Conservation (phyloP, 2,113 vertebrate genomes). For the Psilopogon haemacephalus region DNA sequence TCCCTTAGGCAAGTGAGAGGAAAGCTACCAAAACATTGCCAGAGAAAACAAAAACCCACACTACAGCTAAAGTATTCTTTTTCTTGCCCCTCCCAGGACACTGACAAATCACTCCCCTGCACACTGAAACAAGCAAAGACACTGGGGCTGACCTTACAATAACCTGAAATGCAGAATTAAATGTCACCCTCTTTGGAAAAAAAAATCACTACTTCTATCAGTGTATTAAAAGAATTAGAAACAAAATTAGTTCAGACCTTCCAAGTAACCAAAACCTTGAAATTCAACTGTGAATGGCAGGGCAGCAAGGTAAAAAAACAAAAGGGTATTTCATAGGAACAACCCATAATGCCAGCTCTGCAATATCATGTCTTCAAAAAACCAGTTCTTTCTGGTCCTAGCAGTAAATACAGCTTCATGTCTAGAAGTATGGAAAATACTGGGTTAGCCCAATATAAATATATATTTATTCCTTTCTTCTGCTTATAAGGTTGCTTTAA, state of each 20-base stretch:
- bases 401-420: background rate
- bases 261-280: background rate
- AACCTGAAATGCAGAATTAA: background rate
- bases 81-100: background rate
- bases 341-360: background rate
- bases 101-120: background rate
- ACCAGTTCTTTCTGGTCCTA: background rate
- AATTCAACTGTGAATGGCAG: background rate
- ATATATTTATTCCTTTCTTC: background rate
- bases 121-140: background rate
- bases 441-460: accelerated
- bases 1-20: background rate
- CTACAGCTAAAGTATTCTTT: background rate
- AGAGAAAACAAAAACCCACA: background rate
- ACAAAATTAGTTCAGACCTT: background rate
- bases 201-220: background rate
- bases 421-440: background rate
- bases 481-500: background rate
- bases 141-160: background rate
- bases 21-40: background rate
- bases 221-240: background rate
- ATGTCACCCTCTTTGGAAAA: background rate
- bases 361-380: background rate
- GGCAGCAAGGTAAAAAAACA: background rate
- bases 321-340: background rate